Conservation (phyloP, 2,113 vertebrate genomes). For the Gila orcuttii region DNA sequence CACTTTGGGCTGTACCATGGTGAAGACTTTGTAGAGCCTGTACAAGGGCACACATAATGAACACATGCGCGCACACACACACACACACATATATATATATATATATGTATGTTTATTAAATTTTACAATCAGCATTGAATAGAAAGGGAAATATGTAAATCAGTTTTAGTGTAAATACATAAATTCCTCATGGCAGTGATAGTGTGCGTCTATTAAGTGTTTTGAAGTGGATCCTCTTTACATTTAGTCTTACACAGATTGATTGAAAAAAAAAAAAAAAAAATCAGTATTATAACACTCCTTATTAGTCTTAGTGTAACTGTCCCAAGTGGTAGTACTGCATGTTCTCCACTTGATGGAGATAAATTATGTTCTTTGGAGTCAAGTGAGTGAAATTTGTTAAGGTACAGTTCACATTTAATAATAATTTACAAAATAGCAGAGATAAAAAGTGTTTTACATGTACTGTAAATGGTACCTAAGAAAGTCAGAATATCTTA, state of each 20-base stretch:
- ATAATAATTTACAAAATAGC: neutral
- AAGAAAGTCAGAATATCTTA: neutral
- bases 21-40: slow-evolving; percentile 68
- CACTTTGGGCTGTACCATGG: slow-evolving; percentile 76
- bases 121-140: neutral
- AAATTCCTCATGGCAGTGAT: neutral
- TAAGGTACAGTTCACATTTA: neutral
- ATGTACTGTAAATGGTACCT: neutral
- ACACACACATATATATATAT: neutral
- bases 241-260: neutral
- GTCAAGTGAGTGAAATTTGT: neutral
- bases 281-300: neutral
- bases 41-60: slow-evolving; percentile 45
- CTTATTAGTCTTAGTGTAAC: neutral
- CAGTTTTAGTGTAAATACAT: neutral
- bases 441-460: neutral
- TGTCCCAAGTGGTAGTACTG: neutral
- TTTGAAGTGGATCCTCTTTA: neutral
- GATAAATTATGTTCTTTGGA: neutral
- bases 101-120: neutral
- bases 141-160: neutral
- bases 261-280: neutral
- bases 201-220: neutral
- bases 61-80: neutral
- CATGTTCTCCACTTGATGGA: slow-evolving; percentile 46